Conservation (phyloP, 2,797 vertebrate genomes). For the Onychomys arenicola region DNA sequence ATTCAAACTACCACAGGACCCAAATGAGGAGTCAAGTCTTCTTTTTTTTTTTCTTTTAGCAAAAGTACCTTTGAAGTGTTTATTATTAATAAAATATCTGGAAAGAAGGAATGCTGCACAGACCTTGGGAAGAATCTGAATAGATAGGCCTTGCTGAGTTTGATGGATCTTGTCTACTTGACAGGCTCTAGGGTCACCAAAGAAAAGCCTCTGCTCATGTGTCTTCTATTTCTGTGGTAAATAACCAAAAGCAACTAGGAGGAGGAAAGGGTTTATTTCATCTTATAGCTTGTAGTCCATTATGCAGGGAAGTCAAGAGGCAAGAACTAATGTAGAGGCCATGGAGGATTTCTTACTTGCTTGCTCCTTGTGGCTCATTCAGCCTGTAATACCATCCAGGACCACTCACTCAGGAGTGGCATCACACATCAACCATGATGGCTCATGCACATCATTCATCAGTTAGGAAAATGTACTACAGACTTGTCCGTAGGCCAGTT, state of each 20-base stretch:
- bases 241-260: not conserved
- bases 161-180: not conserved
- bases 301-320: not conserved
- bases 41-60: too few relatives aligned
- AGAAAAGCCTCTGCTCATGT: not conserved
- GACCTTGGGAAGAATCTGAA: not conserved
- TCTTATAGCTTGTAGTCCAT: not conserved
- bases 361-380: not conserved
- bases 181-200: not conserved
- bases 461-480: not conserved
- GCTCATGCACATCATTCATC: not conserved
- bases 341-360: not conserved
- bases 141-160: not conserved
- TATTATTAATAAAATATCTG: not conserved
- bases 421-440: not conserved
- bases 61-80: not conserved
- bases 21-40: not conserved
- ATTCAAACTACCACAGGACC: not conserved
- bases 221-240: not conserved
- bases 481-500: not conserved
- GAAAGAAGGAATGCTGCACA: not conserved
- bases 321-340: not conserved
- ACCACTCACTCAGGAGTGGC: not conserved
- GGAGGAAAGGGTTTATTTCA: not conserved
- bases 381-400: not conserved